Conservation (phyloP, 2,797 vertebrate species). For the Sphenopsis melanotis region DNA sequence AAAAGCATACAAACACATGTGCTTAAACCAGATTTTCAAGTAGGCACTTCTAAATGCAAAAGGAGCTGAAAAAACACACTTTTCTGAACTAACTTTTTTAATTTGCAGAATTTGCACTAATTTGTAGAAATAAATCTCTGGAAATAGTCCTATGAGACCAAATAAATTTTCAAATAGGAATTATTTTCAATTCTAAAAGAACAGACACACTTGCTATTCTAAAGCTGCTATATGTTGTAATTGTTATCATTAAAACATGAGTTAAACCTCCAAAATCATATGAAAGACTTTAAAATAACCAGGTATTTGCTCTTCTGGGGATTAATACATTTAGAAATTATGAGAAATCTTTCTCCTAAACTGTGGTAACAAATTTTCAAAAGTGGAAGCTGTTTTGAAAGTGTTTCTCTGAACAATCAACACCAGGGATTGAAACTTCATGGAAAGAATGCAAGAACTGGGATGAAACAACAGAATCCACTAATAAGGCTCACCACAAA, state of each 20-base stretch:
- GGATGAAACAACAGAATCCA: neutral
- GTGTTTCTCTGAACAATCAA: neutral
- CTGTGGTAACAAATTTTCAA: neutral
- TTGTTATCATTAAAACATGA: neutral
- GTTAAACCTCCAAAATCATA: neutral
- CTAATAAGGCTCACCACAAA: neutral
- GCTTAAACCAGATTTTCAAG: neutral
- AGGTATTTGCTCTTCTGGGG: neutral
- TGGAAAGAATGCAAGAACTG: neutral
- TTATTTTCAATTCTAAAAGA: neutral
- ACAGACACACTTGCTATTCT: neutral
- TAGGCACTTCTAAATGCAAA: neutral
- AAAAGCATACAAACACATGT: neutral
- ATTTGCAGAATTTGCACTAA: neutral
- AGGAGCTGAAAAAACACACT: neutral
- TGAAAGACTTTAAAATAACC: neutral
- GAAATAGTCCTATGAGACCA: neutral
- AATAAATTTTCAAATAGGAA: neutral
- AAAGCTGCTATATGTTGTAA: neutral
- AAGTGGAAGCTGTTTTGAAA: neutral
- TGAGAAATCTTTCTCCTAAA: neutral
- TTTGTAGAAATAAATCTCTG: neutral
- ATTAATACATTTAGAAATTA: neutral
- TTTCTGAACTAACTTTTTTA: neutral
- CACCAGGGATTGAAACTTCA: neutral